Conservation (phyloP, 2,113 vertebrate genomes). For the Halichoeres trimaculatus region DNA sequence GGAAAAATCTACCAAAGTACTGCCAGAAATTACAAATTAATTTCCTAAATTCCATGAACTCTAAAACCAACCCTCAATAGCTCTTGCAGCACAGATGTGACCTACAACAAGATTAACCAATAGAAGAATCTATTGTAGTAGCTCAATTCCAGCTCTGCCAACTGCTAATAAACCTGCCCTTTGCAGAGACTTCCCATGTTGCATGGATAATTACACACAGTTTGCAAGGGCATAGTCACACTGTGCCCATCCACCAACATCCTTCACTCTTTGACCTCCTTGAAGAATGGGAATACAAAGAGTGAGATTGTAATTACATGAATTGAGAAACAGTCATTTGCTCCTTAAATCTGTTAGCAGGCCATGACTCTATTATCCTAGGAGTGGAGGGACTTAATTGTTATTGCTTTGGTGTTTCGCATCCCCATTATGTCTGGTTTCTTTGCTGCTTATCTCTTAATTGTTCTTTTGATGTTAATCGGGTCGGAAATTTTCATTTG, state of each 20-base stretch:
- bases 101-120: background rate
- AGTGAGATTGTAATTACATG: constrained; percentile 63
- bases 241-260: background rate
- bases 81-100: no score
- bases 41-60: no score
- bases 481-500: constrained; percentile 76
- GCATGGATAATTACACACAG: constrained; percentile 5
- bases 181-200: constrained; percentile 4
- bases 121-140: background rate
- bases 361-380: constrained; percentile 57
- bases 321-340: constrained; percentile 47
- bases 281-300: constrained; percentile 32
- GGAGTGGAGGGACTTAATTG: constrained; percentile 64
- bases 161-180: background rate
- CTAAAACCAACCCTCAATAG: no score
- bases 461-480: constrained; percentile 78
- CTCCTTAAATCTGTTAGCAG: constrained; percentile 58
- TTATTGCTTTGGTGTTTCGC: constrained; percentile 69
- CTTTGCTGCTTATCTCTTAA: constrained; percentile 78
- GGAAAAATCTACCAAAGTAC: no score
- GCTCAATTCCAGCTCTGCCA: no score
- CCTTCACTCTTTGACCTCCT: constrained; percentile 44
- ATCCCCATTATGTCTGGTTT: constrained; percentile 74
- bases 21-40: no score
- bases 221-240: background rate